Conservation (phyloP, 2,888 invertebrate genomes). For the Mechanitis mazaeus region DNA sequence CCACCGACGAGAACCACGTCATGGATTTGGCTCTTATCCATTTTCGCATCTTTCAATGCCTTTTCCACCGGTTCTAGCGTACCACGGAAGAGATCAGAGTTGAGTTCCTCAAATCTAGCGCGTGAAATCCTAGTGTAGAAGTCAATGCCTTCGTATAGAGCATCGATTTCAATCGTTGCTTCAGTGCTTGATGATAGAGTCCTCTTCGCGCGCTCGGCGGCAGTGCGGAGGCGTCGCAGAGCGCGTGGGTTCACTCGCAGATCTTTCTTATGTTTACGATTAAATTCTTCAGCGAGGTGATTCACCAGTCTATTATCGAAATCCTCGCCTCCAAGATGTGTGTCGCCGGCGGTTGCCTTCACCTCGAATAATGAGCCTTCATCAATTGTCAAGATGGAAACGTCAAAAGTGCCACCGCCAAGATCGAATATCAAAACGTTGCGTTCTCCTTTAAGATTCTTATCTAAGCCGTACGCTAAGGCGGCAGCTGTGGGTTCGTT, state of each 20-base stretch:
- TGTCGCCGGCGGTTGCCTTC: conserved; percentile 74
- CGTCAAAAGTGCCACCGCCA: conserved; percentile 60
- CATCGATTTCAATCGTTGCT: conserved; percentile 84
- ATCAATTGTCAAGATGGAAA: conserved; percentile 48
- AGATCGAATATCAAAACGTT: conserved; percentile 56
- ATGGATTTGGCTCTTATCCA: conserved; percentile 84
- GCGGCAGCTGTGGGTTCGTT: conserved; percentile 63
- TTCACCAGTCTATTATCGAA: too few relatives aligned
- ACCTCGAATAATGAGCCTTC: conserved; percentile 50
- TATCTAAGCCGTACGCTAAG: conserved; percentile 51
- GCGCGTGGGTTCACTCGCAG: conserved; percentile 79
- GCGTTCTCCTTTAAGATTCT: conserved; percentile 37
- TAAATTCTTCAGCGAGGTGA: conserved; percentile 81
- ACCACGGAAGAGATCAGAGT: conserved; percentile 78
- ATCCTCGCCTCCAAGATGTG: conserved; percentile 76
- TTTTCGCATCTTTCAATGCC: conserved; percentile 84
- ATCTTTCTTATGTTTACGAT: conserved; percentile 83
- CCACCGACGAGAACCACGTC: conserved; percentile 91
- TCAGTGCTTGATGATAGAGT: conserved; percentile 87
- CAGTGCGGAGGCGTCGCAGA: conserved; percentile 81
- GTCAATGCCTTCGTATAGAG: conserved; percentile 82
- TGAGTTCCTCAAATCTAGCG: conserved; percentile 85
- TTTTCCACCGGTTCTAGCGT: conserved; percentile 80
- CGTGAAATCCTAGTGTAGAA: conserved; percentile 83
- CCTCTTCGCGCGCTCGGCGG: conserved; percentile 86